Conservation (phyloP, 2,888 invertebrate genomes). For the Cephalotes varians region DNA sequence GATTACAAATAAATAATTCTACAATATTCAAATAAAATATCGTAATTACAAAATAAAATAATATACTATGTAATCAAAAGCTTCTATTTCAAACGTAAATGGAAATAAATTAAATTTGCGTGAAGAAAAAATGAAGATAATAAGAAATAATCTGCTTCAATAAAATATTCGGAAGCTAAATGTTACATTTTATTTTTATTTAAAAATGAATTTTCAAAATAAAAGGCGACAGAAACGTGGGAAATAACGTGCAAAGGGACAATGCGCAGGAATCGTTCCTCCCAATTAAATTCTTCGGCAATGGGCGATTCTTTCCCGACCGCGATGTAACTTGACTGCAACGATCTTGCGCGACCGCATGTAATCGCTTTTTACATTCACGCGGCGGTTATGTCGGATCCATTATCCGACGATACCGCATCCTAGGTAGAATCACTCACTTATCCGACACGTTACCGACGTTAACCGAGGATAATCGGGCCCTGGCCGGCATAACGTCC, state of each 20-base stretch:
- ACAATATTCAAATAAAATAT: neutral
- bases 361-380: conserved; percentile 54
- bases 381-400: conserved; percentile 44
- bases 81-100: neutral
- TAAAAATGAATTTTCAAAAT: neutral
- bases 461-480: conserved; percentile 56
- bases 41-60: neutral
- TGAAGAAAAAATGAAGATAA: neutral
- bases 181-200: neutral
- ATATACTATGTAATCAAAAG: neutral
- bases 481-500: conserved; percentile 17
- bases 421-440: conserved; percentile 56
- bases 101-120: neutral
- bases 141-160: neutral
- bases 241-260: conserved; percentile 10
- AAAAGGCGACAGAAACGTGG: conserved; percentile 23
- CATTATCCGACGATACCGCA: conserved; percentile 44
- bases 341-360: conserved; percentile 54
- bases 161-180: neutral
- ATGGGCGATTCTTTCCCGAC: conserved; percentile 27
- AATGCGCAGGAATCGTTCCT: conserved; percentile 11
- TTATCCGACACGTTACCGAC: conserved; percentile 56
- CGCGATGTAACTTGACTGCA: conserved; percentile 41
- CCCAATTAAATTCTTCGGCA: conserved; percentile 32
- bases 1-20: neutral